Evolutionary conservation across 2,797 vertebrate genomes (phyloP).

Genomic region (Gallirallus australis): DNA sequence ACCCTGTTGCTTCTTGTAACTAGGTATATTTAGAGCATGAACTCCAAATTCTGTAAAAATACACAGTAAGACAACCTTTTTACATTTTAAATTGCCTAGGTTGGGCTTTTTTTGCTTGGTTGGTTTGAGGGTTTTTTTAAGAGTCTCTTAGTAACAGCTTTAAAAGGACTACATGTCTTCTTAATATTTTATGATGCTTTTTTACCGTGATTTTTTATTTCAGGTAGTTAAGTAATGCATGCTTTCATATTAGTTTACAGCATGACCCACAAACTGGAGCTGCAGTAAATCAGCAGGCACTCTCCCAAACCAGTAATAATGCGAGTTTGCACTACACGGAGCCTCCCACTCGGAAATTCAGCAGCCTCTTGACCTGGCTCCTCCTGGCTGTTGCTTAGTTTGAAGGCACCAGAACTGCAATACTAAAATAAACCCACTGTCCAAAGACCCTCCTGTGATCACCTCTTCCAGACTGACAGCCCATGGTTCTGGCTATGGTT

Average conservation of each 20-base stretch:
- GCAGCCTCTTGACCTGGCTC: background rate
- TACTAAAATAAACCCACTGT: background rate
- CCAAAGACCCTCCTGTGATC: background rate
- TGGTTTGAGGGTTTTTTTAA: background rate
- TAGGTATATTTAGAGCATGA: rapidly evolving
- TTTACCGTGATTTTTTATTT: background rate
- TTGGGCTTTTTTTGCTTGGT: rapidly evolving
- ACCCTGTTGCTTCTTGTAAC: background rate
- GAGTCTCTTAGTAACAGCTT: background rate
- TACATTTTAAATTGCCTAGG: background rate
- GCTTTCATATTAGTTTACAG: background rate
- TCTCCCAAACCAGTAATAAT: background rate
- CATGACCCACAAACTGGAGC: rapidly evolving
- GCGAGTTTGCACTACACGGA: no score
- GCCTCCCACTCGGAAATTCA: background rate
- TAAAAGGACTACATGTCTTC: background rate
- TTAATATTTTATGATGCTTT: background rate
- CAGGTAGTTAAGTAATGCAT: background rate
- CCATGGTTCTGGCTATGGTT: background rate
- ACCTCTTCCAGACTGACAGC: background rate
- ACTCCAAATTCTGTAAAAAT: background rate
- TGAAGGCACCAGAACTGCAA: background rate
- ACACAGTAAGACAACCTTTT: background rate
- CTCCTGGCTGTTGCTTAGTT: rapidly evolving
- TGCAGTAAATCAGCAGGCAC: background rate